These are phyloP conservation scores for Dynastes grantii DNA, from an alignment of 2,888 invertebrate species.

Conservation along the genomic window DNA sequence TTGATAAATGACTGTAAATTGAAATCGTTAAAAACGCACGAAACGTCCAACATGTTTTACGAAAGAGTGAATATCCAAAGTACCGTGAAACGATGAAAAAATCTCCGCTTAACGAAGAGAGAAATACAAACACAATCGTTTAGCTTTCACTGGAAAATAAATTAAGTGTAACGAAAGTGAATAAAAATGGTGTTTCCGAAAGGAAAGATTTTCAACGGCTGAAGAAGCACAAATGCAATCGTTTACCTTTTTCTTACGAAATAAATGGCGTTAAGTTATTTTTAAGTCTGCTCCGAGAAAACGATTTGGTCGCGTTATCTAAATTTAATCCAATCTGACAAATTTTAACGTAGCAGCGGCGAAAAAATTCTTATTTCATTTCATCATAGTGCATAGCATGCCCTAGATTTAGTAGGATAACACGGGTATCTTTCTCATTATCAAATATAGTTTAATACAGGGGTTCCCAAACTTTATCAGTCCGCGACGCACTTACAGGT, in stretches of 20 bases:
- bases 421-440: no score
- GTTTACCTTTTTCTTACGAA: no score
- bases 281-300: not conserved
- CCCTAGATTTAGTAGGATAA: no score
- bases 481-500: no score
- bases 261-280: not conserved
- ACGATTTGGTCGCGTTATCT: not conserved
- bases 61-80: slow-evolving; percentile 4
- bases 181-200: not conserved
- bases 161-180: slow-evolving; percentile 4
- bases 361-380: not conserved
- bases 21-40: not conserved
- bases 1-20: not conserved
- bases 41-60: not conserved
- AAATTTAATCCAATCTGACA: not conserved
- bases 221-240: no score
- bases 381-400: no score
- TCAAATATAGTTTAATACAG: no score
- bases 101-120: slow-evolving; percentile 2
- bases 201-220: not conserved
- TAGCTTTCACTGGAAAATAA: slow-evolving; percentile 5
- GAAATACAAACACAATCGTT: slow-evolving; percentile 1
- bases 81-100: not conserved
- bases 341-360: not conserved
- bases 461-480: no score